phyloP scores from a whole-genome alignment of 2,797 vertebrate genomes.

The Apogon hyalosoma region DNA sequence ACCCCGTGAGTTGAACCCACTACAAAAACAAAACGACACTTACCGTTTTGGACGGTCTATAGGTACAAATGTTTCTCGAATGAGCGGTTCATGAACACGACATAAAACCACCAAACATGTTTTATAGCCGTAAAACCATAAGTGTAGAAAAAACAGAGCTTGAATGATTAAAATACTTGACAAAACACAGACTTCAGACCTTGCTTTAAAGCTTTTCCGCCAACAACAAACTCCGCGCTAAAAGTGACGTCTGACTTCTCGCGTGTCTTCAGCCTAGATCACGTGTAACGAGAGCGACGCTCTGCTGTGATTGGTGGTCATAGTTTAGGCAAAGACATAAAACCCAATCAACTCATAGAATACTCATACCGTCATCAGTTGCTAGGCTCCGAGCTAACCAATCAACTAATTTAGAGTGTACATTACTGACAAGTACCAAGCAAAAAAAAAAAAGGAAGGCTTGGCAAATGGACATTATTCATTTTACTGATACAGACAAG shows the following conservation, averaged over 20 bases:
- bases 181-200: not conserved
- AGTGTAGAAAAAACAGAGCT: rapidly evolving
- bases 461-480: no score
- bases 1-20: conserved; percentile 15
- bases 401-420: no score
- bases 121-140: rapidly evolving
- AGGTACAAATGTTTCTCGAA: conserved; percentile 1
- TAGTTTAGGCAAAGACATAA: no score
- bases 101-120: no score
- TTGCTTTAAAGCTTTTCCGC: conserved; percentile 53
- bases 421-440: no score
- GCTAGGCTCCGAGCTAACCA: no score
- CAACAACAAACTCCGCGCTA: conserved; percentile 81
- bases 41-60: conserved; percentile 41
- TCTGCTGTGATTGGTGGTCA: no score
- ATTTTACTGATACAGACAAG: no score
- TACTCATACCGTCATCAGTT: no score
- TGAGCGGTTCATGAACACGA: not conserved
- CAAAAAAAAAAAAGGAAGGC: no score
- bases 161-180: not conserved
- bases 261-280: conserved; percentile 32
- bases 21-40: conserved; percentile 41
- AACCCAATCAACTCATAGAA: no score
- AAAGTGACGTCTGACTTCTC: conserved; percentile 73
- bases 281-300: conserved; percentile 5